Evolutionary conservation across 2,888 invertebrate genomes (phyloP).

Genomic region (Melanophora roralis): DNA sequence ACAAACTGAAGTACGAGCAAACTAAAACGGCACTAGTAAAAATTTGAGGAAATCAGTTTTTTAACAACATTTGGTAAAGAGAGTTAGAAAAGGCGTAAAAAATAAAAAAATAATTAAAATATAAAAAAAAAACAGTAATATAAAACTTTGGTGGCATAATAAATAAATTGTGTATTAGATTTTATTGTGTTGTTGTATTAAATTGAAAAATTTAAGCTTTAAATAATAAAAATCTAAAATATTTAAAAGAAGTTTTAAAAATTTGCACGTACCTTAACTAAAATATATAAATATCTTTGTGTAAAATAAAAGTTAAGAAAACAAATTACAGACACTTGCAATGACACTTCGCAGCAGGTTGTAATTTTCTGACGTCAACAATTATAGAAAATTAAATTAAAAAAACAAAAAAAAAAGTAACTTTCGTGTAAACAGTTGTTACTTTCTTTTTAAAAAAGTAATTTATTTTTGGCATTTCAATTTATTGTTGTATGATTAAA

Average conservation of each 20-base stretch:
- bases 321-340: constrained; percentile 12
- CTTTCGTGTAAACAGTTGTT: neutral
- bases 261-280: neutral
- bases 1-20: constrained; percentile 47
- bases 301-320: constrained; percentile 24
- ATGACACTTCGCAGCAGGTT: constrained; percentile 11
- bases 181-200: neutral
- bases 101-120: constrained; percentile 1
- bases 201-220: too few relatives aligned
- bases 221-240: too few relatives aligned
- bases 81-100: constrained; percentile 57
- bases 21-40: constrained; percentile 31
- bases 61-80: constrained; percentile 68
- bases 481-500: neutral
- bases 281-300: neutral
- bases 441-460: neutral
- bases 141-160: neutral
- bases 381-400: neutral
- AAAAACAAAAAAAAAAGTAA: neutral
- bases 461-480: neutral
- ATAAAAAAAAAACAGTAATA: constrained; percentile 10
- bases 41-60: constrained; percentile 67
- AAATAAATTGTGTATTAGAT: neutral
- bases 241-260: constrained; percentile 21
- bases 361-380: constrained; percentile 45